These are phyloP conservation scores for Melanocharis versteri DNA, from an alignment of 2,113 vertebrate species.

Conservation along the genomic window DNA sequence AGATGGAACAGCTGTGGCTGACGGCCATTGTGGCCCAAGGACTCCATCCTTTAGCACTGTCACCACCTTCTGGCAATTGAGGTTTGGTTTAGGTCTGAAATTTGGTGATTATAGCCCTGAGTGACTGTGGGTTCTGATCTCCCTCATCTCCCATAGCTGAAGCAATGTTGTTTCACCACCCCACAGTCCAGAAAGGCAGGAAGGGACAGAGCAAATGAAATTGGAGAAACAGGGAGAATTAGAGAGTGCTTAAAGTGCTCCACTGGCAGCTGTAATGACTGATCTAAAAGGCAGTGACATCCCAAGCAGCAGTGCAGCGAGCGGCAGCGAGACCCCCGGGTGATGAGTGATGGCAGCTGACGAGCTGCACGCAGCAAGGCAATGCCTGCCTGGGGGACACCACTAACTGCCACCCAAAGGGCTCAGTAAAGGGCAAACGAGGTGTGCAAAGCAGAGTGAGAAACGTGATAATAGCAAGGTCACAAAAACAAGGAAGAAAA, in stretches of 20 bases:
- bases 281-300: background rate
- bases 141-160: background rate
- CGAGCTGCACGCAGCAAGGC: accelerated
- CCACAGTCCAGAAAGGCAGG: background rate
- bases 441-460: background rate
- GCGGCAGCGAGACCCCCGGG: accelerated
- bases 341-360: background rate
- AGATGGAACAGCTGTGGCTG: background rate
- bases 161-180: background rate
- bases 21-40: accelerated
- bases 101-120: background rate
- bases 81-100: background rate
- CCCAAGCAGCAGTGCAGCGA: accelerated
- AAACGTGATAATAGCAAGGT: background rate
- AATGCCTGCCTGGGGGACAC: background rate
- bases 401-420: background rate
- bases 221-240: background rate
- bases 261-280: background rate
- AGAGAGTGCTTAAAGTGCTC: background rate
- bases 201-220: background rate
- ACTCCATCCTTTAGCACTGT: background rate
- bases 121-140: background rate
- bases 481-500: background rate
- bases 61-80: background rate
- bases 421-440: background rate